These are phyloP conservation scores for Physeter macrocephalus DNA, from an alignment of 2,113 vertebrate genomes.

Conservation along the genomic window DNA sequence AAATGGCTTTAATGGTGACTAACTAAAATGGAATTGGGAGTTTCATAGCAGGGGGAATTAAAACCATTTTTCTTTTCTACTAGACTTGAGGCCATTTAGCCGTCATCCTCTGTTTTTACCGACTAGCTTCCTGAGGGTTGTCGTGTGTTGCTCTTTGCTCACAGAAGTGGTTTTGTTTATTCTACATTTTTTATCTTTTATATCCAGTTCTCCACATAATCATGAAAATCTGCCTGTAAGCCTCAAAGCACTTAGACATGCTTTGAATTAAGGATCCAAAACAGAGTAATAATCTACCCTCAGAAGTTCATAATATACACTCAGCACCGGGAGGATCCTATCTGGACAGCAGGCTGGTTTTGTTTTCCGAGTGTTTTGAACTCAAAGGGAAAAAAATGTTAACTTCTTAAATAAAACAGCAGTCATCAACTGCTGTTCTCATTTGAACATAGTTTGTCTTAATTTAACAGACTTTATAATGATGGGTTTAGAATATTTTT, in stretches of 20 bases:
- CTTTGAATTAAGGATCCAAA: slow-evolving; percentile 69
- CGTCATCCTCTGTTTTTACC: neutral
- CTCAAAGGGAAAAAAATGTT: neutral
- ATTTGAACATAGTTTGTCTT: slow-evolving; percentile 39
- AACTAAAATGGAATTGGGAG: neutral
- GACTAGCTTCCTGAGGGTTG: neutral
- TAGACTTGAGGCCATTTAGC: neutral
- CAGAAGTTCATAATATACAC: slow-evolving; percentile 49
- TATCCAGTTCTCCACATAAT: slow-evolving; percentile 27
- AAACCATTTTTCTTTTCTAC: neutral
- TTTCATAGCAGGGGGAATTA: neutral
- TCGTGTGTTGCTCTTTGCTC: neutral
- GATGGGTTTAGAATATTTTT: slow-evolving; percentile 9
- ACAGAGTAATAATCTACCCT: slow-evolving; percentile 42
- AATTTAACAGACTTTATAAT: slow-evolving; percentile 5
- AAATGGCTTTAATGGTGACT: neutral
- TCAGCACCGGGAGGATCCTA: neutral
- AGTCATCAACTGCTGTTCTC: slow-evolving; percentile 36
- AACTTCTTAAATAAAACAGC: slow-evolving; percentile 36
- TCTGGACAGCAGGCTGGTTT: slow-evolving; percentile 53
- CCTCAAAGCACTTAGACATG: slow-evolving; percentile 58
- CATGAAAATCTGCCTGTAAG: slow-evolving; percentile 55
- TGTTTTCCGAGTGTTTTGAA: slow-evolving; percentile 58
- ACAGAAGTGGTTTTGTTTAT: slow-evolving; percentile 48
- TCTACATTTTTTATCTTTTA: slow-evolving; percentile 36